Base-by-base conservation (phyloP, 2,797 vertebrate species). In the Neosilurus hyrtlii region DNA sequence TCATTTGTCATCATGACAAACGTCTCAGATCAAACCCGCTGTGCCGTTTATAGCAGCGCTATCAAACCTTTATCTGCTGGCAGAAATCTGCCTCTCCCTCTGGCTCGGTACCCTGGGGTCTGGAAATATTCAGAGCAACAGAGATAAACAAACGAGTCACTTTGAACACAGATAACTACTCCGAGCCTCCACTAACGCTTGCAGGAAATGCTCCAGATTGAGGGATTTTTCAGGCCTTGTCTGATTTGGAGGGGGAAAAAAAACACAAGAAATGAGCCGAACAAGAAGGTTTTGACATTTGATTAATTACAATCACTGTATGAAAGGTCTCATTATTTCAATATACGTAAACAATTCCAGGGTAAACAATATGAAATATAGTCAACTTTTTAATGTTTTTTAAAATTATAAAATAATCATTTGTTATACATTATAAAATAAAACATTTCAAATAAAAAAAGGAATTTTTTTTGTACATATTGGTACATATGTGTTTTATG, bases 1-100 rank as follows among this genome's bases (percentile, higher is more conserved):
- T 83, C 84, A 26, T 89, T 86, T 88, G 87, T 90, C 88, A 88
- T 88, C 86, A 79, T 81, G 84, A 90, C 70, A 80, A 86, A 85
- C 59, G 76, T 82, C 65, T 85, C 66, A 87, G 84, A 87, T 86
- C 84, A 85, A 90, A 83, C 85, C 84, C 4, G 35, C 82, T 73
- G 54, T 83, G 74, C 84, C 84, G 73, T 88, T 85, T 77, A 85
- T 73, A 86, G 75, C 22, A 71, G 82, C 74, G 14, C 49, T 84
- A 85, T 86, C 83, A 79, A 84, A 81, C 78, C 84, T 82, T 85
- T 85, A 86, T 88, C 86, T 82, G 74, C 80, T 81, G 80, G 82
- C 82, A 59, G 68, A 81, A 54, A 84, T 52, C 87, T 63, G 84
- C 84, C 80, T 81, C 79, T 77, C 83, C 86, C 87, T 80, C 51